Evolutionary conservation across 37 sponge, comb jelly and placozoan species (phyloP).

Genomic region (Axinella damicornis): DNA sequence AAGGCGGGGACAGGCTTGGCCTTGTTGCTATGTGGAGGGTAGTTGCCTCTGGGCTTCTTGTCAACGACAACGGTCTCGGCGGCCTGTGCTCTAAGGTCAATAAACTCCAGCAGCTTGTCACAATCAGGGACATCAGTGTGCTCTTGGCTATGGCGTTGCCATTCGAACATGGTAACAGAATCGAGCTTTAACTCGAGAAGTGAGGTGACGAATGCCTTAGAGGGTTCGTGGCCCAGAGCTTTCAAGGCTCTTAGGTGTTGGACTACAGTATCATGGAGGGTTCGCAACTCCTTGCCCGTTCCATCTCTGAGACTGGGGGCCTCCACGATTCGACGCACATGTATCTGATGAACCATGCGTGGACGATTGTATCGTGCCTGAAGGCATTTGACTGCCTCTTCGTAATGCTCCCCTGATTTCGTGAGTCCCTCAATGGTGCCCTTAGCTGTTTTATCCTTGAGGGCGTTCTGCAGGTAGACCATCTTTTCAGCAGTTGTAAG

Average conservation of each 20-base stretch:
- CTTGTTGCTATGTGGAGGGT: too few species aligned
- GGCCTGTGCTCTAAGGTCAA: slow-evolving; percentile 60
- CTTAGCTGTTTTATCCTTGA: slow-evolving; percentile 53
- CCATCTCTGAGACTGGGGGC: slow-evolving; percentile 43
- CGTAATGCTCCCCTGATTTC: slow-evolving; percentile 42
- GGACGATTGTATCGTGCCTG: slow-evolving; percentile 34
- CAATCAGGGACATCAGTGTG: slow-evolving; percentile 25
- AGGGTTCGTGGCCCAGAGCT: slow-evolving; percentile 28
- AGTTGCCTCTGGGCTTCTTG: too few species aligned
- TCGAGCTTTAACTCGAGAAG: slow-evolving; percentile 36
- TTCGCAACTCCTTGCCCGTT: slow-evolving; percentile 35
- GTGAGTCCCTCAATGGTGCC: slow-evolving; percentile 47
- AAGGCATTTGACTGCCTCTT: slow-evolving; percentile 48
- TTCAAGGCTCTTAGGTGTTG: slow-evolving; percentile 55
- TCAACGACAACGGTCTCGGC: not conserved
- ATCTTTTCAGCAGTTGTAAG: slow-evolving; percentile 36
- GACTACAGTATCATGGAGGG: slow-evolving; percentile 34
- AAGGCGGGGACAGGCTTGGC: not conserved
- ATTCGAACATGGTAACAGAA: slow-evolving; percentile 11
- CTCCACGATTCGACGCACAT: not conserved
- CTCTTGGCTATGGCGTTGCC: slow-evolving; percentile 45
- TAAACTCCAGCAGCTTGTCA: slow-evolving; percentile 34
- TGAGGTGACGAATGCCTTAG: slow-evolving; percentile 35
- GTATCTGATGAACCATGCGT: slow-evolving; percentile 29
- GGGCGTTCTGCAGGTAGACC: slow-evolving; percentile 46